Conservation (phyloP, 2,113 vertebrate genomes). For the Willisornis vidua region DNA sequence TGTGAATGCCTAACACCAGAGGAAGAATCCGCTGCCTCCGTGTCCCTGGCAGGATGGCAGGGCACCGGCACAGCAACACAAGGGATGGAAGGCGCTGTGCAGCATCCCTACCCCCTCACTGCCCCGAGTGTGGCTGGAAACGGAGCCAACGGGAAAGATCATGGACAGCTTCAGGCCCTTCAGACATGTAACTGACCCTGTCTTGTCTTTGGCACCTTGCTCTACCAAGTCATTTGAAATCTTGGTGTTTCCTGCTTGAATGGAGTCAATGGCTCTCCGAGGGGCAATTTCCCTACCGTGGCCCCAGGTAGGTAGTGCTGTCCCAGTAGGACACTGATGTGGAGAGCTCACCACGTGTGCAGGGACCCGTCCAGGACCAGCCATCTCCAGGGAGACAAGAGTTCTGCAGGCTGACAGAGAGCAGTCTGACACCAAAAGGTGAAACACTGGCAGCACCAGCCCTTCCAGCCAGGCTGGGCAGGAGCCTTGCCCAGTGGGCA, state of each 20-base stretch:
- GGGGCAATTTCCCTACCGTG: accelerated
- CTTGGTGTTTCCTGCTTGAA: background rate
- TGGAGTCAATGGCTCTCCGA: accelerated
- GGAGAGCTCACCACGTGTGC: accelerated
- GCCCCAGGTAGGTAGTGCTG: too few species aligned
- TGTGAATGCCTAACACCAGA: accelerated
- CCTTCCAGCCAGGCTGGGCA: background rate
- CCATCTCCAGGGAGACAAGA: accelerated
- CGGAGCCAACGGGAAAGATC: accelerated
- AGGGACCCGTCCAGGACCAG: accelerated
- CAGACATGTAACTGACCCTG: background rate
- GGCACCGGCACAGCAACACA: accelerated
- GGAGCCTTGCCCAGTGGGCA: accelerated
- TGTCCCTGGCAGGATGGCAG: accelerated
- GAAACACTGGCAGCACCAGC: accelerated
- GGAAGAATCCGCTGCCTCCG: accelerated
- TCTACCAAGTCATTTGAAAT: background rate
- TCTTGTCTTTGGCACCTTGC: background rate
- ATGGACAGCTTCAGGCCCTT: accelerated
- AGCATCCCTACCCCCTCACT: accelerated
- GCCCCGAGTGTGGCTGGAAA: background rate
- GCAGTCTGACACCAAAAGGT: accelerated
- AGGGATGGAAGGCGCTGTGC: accelerated
- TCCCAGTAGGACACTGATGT: background rate
- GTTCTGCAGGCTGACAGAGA: accelerated